Evolutionary conservation across 2,888 invertebrate species (phyloP), one percentile per base, ranked within the genome.

Genomic region (Mythimna albipuncta): DNA sequence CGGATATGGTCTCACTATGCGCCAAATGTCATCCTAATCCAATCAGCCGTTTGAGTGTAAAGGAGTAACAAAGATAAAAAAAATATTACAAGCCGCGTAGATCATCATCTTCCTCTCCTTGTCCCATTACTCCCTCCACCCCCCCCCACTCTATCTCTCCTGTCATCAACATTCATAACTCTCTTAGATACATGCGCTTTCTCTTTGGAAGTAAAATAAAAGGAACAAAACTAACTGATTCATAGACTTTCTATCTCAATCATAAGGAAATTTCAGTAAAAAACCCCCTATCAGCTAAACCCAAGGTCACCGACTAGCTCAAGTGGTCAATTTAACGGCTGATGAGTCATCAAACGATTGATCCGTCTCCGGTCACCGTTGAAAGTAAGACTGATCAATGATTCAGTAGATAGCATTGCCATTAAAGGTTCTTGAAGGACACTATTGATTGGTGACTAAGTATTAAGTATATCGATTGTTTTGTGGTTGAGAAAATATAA

Each of bases 281-380:
- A 58, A 71, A 50, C 64, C 59, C 19, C 68, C 61, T 63, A 57
- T 64, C 7, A 64, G 41, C 21, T 54, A 38, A 47, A 62, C 11
- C 61, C 83, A 77, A 85, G 77, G 83, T 50, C 71, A 58, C 21
- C 16, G 66, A 67, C 54, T 58, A 52, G 64, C 52, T 47, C 55
- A 71, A 68, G 64, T 77, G 73, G 75, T 64, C 72, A 74, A 32
- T 47, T 21, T 74, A 59, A 9, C 54, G 58, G 10, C 57, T 26
- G 74, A 71, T 82, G 83, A 82, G 65, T 80, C 83, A 84, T n/a
- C 38, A n/a, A 64, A 82, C 69, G 67, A 73, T 78, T 55, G 26
- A 32, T 26, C 16, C 61, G 64, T 16, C 26, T 47, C 54, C 26
- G 32, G 65, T 52, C 57, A 61, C 61, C 32, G 59, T 26, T 73